These are phyloP conservation scores for Hippocampus kuda DNA, from an alignment of 2,797 vertebrate genomes.

Conservation along the genomic window DNA sequence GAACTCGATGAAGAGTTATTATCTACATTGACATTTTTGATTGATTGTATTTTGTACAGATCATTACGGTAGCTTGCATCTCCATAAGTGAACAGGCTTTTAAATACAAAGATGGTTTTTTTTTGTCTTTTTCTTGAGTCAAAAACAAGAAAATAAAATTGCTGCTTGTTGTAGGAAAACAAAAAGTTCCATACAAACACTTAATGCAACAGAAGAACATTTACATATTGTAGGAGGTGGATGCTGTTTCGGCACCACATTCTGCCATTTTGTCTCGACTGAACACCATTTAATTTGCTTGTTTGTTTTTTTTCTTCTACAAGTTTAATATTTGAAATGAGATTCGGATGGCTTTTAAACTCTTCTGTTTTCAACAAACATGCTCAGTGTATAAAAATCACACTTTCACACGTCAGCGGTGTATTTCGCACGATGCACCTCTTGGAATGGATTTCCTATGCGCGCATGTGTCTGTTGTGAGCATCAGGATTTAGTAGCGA, in stretches of 20 bases:
- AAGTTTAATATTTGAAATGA: constrained; percentile 17
- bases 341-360: constrained; percentile 25
- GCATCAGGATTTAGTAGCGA: constrained; percentile 62
- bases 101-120: background rate
- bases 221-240: background rate
- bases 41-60: constrained; percentile 2
- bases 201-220: background rate
- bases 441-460: constrained; percentile 17
- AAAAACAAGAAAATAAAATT: constrained; percentile 2
- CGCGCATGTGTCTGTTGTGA: constrained; percentile 8
- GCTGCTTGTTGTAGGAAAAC: background rate
- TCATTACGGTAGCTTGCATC: background rate
- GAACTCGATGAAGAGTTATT: constrained; percentile 6
- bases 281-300: constrained; percentile 8
- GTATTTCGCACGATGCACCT: constrained; percentile 38
- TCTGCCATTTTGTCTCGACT: constrained; percentile 7
- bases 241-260: background rate
- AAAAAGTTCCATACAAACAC: background rate
- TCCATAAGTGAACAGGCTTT: background rate
- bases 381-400: constrained; percentile 53
- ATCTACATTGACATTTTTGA: constrained; percentile 2
- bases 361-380: constrained; percentile 42
- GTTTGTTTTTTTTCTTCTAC: constrained; percentile 3
- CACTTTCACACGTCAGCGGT: constrained; percentile 32
- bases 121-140: background rate